These are phyloP conservation scores for Pseudochirops corinnae DNA, from an alignment of 2,797 vertebrate genomes.

Conservation along the genomic window DNA sequence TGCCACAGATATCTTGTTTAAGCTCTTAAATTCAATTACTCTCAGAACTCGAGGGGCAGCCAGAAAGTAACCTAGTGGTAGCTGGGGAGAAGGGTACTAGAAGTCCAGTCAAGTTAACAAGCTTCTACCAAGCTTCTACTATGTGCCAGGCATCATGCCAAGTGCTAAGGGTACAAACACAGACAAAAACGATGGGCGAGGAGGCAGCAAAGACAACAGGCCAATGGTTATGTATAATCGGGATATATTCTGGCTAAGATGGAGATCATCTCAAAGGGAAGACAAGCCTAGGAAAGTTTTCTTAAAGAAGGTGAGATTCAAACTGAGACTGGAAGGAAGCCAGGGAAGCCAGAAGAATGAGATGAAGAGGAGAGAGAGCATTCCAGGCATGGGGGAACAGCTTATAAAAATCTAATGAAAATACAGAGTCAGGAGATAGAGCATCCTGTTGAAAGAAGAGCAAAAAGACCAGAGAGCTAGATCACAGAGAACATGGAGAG, in stretches of 20 bases:
- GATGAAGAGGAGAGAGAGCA: not conserved
- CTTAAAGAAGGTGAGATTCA: not conserved
- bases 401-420: not conserved
- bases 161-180: not conserved
- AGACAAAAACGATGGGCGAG: not conserved
- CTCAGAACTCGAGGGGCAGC: not conserved
- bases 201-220: not conserved
- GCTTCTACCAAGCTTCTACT: not conserved
- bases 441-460: not conserved
- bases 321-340: not conserved
- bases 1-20: not conserved
- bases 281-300: not conserved
- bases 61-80: not conserved
- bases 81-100: not conserved
- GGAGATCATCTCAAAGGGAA: not conserved
- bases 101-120: not conserved
- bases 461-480: not conserved
- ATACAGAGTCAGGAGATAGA: not conserved
- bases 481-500: not conserved
- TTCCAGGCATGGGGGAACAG: not conserved
- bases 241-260: not conserved
- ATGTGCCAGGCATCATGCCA: not conserved
- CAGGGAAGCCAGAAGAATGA: not conserved
- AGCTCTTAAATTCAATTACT: not conserved
- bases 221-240: not conserved